phyloP scores from a whole-genome alignment of 1,140 invertebrate genomes.

The Saccostrea echinata region DNA sequence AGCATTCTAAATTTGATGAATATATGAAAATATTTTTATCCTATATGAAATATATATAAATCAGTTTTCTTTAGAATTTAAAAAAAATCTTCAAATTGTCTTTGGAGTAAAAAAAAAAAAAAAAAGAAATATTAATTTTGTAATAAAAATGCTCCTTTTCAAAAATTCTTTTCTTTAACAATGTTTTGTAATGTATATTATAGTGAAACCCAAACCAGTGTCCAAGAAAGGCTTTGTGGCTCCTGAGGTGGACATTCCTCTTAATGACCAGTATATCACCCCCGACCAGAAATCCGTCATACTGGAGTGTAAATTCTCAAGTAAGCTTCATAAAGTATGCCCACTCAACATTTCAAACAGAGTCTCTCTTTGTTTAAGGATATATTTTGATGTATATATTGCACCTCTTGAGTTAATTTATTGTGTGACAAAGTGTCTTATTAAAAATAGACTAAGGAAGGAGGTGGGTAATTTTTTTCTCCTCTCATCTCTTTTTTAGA shows the following conservation, averaged over 20 bases:
- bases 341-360: not conserved
- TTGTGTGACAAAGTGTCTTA: not conserved
- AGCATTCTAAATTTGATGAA: too few relatives aligned
- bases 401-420: not conserved
- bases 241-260: slow-evolving; percentile 64
- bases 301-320: slow-evolving; percentile 67
- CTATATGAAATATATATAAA: too few relatives aligned
- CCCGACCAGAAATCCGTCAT: slow-evolving; percentile 65
- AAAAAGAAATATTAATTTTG: too few relatives aligned
- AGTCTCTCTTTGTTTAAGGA: not conserved
- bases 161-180: too few relatives aligned
- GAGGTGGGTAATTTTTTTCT: not conserved
- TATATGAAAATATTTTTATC: too few relatives aligned
- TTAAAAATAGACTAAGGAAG: not conserved
- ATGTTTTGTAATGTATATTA: slow-evolving; percentile 35
- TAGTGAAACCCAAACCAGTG: slow-evolving; percentile 65
- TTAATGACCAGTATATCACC: slow-evolving; percentile 66
- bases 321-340: slow-evolving; percentile 58
- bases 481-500: slow-evolving; percentile 49
- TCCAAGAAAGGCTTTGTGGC: slow-evolving; percentile 59
- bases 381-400: not conserved
- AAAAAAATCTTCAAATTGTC: too few relatives aligned
- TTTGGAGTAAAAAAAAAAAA: too few relatives aligned
- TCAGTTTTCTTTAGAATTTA: too few relatives aligned
- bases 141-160: not conserved